Conservation (phyloP, 2,113 vertebrate species). For the Mustela nigripes region DNA sequence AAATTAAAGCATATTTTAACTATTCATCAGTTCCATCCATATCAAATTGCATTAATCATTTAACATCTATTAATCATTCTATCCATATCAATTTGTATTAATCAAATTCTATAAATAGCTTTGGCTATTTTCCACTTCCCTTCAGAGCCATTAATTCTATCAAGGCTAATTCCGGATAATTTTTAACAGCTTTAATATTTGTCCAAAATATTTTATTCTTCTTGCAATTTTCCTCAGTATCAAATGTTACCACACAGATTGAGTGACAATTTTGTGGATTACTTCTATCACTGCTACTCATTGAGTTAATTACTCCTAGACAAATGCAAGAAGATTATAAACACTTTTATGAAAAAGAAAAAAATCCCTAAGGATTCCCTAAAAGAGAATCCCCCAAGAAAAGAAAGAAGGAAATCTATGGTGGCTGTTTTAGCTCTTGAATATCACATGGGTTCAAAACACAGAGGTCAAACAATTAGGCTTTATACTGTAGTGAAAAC, state of each 20-base stretch:
- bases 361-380: not conserved
- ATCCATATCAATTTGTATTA: no score
- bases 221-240: conserved; percentile 15
- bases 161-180: not conserved
- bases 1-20: conserved; percentile 20
- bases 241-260: not conserved
- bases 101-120: not conserved
- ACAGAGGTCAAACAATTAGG: not conserved
- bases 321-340: not conserved
- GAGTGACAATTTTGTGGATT: not conserved
- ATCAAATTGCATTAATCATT: not conserved
- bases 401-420: not conserved
- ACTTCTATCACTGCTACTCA: not conserved
- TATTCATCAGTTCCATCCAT: not conserved
- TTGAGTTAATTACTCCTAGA: not conserved
- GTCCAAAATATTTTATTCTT: not conserved
- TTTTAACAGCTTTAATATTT: not conserved
- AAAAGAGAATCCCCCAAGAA: not conserved
- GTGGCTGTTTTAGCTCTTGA: not conserved
- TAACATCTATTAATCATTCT: no score
- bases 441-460: not conserved
- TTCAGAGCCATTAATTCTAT: not conserved
- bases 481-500: not conserved
- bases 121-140: not conserved
- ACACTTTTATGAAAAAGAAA: conserved; percentile 12